Conservation (phyloP, 2,888 invertebrate genomes). For the Nymphalis polychloros region DNA sequence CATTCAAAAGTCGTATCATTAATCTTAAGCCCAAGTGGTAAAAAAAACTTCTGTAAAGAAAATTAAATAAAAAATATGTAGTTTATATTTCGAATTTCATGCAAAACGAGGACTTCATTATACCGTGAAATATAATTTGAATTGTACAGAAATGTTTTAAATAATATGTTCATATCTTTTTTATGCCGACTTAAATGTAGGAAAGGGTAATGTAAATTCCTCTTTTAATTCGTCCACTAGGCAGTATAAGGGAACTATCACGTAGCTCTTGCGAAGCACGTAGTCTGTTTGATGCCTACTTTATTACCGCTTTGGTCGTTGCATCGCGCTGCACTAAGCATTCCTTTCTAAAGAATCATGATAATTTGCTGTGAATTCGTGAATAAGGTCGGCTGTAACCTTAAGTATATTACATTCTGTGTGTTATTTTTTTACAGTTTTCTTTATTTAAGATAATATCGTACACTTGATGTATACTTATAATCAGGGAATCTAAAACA, state of each 20-base stretch:
- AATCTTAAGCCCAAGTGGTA: no score
- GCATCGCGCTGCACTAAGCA: conserved; percentile 34
- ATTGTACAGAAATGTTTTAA: no score
- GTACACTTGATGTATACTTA: no score
- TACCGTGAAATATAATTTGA: no score
- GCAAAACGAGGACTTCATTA: no score
- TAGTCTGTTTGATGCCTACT: conserved; percentile 66
- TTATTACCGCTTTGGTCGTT: conserved; percentile 60
- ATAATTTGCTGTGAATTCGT: conserved; percentile 6
- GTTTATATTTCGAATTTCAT: no score
- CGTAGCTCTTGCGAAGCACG: conserved; percentile 60
- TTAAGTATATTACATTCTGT: neutral
- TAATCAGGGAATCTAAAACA: no score
- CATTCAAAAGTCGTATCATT: no score
- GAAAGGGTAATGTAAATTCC: conserved; percentile 32
- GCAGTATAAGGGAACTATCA: conserved; percentile 39
- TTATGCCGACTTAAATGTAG: conserved; percentile 6
- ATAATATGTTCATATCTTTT: neutral
- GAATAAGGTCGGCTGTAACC: neutral
- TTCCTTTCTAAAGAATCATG: conserved; percentile 24
- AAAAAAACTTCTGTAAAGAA: no score
- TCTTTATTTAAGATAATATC: no score
- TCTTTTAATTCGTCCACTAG: conserved; percentile 29
- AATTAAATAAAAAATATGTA: no score
- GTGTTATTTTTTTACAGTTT: no score